Evolutionary conservation across 1,140 invertebrate genomes (phyloP), one percentile per base, ranked within the genome.

Genomic region (Ganaspis sp.): DNA sequence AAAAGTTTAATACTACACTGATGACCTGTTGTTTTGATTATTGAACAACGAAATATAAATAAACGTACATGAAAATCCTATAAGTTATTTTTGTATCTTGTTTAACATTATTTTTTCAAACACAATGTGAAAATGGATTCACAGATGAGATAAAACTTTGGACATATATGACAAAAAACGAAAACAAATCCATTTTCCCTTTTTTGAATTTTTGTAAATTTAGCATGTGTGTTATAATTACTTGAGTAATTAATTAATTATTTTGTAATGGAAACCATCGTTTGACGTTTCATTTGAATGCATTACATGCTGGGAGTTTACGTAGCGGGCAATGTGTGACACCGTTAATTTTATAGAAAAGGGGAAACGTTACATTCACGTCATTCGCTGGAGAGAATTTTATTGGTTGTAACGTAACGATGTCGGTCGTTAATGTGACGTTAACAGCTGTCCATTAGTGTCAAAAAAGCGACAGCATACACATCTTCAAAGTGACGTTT

Each of bases 341-440:
- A 64, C 21, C 23, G 54, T 64, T 64, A 15, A 29, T 64, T 64
- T 64, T 64, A 64, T 64, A 64, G 54, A 49, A n/a, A 49, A 40
- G 38, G 38, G 3, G 9, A 40, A 49, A 49, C 17, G 45, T 49
- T n/a, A 49, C 45, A 49, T 49, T 49, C 17, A 49, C 45, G 45
- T 64, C 23, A 64, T 11, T 26, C 23, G 9, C 15, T 26, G 54
- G 21, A 26, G 54, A 15, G 54, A 5, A 64, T 64, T 64, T 64
- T 64, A 29, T 26, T 23, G 21, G 23, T 64, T 64, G 1, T 19
- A 64, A 29, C 15, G 4, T 64, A 64, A 64, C 21, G 9, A 26
- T 4, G 54, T 64, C 29, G 23, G 21, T 64, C 23, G 21, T 4
- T 64, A 26, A 64, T 64, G 23, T 64, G 23, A 64, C 54, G 15